Evolutionary conservation across 2,797 vertebrate species (phyloP).

Genomic region (Falco naumanni): DNA sequence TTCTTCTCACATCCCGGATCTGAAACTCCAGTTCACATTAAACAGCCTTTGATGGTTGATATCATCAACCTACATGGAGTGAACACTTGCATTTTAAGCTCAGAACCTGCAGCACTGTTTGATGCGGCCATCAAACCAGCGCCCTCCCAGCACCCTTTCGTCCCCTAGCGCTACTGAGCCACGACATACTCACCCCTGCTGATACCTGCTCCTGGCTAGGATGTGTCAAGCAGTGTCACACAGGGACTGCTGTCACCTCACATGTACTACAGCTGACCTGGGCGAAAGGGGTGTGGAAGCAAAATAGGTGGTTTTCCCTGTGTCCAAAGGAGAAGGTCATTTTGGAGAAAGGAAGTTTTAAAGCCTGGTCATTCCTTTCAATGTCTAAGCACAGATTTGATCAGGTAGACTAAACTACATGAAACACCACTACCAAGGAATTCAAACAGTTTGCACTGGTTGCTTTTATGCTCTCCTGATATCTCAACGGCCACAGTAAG

Average conservation of each 20-base stretch:
- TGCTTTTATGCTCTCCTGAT: neutral
- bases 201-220: neutral
- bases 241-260: neutral
- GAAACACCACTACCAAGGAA: neutral
- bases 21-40: neutral
- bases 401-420: neutral
- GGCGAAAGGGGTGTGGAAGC: fast-evolving
- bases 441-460: neutral
- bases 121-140: neutral
- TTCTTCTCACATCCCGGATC: neutral
- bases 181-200: neutral
- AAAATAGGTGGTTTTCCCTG: neutral
- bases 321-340: neutral
- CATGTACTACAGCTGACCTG: neutral
- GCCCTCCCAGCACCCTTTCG: fast-evolving
- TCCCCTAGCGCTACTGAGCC: neutral
- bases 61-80: neutral
- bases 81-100: neutral
- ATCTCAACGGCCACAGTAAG: neutral
- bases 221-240: neutral
- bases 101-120: neutral
- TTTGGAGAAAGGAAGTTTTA: neutral
- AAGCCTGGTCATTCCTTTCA: neutral
- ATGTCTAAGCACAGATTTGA: neutral
- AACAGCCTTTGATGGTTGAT: neutral